Evolutionary conservation across 2,888 invertebrate species (phyloP).

Genomic region (Aporophyla lueneburgensis): DNA sequence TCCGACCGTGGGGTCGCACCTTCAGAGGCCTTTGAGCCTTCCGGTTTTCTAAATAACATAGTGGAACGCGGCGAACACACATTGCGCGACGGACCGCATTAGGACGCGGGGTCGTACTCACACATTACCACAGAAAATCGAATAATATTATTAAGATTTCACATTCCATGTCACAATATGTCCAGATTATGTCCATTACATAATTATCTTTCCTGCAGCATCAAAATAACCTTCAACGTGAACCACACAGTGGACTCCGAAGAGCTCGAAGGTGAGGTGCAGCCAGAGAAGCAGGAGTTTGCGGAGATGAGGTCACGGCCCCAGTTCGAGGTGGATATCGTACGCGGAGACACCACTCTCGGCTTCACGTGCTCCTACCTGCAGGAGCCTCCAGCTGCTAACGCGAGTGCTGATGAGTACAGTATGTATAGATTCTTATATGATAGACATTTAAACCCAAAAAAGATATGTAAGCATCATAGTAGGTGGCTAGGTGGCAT

Average conservation of each 20-base stretch:
- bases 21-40: background rate
- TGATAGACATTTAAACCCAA: too few species aligned
- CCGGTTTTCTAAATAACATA: background rate
- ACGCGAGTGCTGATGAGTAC: constrained; percentile 93
- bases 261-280: constrained; percentile 92
- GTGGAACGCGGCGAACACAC: background rate
- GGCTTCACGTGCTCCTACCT: constrained; percentile 96
- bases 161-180: too few species aligned
- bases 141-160: too few species aligned
- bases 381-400: constrained; percentile 91
- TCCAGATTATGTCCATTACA: too few species aligned
- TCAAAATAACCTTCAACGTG: constrained; percentile 95
- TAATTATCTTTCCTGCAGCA: constrained; percentile 70
- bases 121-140: background rate
- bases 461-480: too few species aligned
- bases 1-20: background rate
- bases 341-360: constrained; percentile 94
- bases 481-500: background rate
- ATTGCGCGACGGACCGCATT: background rate
- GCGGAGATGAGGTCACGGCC: constrained; percentile 97
- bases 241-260: constrained; percentile 98
- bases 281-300: constrained; percentile 93
- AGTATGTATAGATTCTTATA: constrained; percentile 82
- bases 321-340: constrained; percentile 96
- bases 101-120: background rate